Evolutionary conservation across 2,888 invertebrate genomes (phyloP), one percentile per base, ranked within the genome.

Genomic region (Nemotelus nigrinus): DNA sequence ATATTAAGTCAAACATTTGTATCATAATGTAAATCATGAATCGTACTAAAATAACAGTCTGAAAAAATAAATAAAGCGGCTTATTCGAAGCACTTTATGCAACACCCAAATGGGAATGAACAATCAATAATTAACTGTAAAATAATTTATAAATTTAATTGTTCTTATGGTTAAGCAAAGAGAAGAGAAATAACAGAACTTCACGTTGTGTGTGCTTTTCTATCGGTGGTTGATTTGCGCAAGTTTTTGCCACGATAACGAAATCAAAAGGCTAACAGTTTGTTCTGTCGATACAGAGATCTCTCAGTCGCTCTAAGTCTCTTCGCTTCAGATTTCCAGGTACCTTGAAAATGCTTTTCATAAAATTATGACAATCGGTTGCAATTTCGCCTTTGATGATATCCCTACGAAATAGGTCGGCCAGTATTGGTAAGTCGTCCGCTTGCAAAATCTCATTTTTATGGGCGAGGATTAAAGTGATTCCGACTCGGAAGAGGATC

Each of bases 341-440:
- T 85, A 93, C 90, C 88, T 91, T 92, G 87, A 96, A 96, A 85
- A 96, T 93, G 83, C 92, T 91, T 93, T 94, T 90, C 91, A 97
- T 94, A 87, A 97, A 97, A 81, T 92, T 91, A 86, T 97, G 97
- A 85, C 97, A 97, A 85, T 96, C 91, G 75, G 95, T 88, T 74
- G 94, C 93, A 83, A 92, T 90, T 78, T 92, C 91, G 86, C 93
- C 94, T 84, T 92, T 92, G 47, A 93, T 93, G 83, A 96, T 94
- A 67, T 90, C 90, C 83, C 84, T 84, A 10, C 94, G 94, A 84
- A 97, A 96, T 84, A 94, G 92, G 82, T 93, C 92, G 2, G 95
- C 94, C 80, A 96, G 87, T 53, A 94, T 91, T 43, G 93, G 91
- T 84, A 97, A 94, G 84, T 96, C 96, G 80, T 92, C 91, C 83